A percentile compares a stretch with the other conserved stretches of the same genome.
phyloP scores from a whole-genome alignment of 1,140 invertebrate species.

The Drosophila watanabei region DNA sequence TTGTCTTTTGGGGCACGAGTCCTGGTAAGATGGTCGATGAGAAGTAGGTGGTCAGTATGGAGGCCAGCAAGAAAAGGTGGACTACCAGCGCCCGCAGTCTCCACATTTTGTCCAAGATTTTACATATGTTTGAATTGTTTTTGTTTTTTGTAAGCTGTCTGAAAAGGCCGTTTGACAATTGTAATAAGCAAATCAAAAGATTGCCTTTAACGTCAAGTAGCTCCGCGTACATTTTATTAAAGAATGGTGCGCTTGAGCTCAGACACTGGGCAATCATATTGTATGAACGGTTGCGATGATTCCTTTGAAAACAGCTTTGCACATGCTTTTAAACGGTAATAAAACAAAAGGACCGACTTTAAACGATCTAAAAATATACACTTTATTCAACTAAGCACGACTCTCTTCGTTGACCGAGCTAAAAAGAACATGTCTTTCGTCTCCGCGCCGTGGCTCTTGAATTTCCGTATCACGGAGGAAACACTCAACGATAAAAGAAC shows the following conservation, averaged over 20 bases:
- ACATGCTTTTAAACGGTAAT: too few relatives aligned
- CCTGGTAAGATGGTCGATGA: slow-evolving; percentile 87
- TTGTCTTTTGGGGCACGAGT: slow-evolving; percentile 86
- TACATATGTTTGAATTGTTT: too few relatives aligned
- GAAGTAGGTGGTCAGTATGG: slow-evolving; percentile 89
- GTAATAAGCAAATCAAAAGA: not conserved
- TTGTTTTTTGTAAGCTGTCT: not conserved
- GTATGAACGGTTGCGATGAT: too few relatives aligned
- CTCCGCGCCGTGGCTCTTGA: not conserved
- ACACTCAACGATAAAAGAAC: not conserved
- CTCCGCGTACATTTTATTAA: too few relatives aligned
- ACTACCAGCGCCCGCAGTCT: slow-evolving; percentile 74
- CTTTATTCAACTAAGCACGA: not conserved
- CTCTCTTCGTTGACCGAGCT: not conserved
- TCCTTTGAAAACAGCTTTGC: too few relatives aligned
- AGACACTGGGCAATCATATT: too few relatives aligned
- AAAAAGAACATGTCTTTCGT: not conserved
- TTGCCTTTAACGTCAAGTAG: not conserved
- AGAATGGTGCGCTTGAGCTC: too few relatives aligned
- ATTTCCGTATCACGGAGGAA: not conserved
- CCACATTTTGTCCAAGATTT: slow-evolving; percentile 60
- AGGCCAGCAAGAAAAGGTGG: slow-evolving; percentile 87
- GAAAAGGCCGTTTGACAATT: not conserved
- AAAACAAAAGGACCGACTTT: too few relatives aligned
- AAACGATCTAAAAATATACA: not conserved